Conservation (phyloP, 2,888 invertebrate species). For the Drosophila setosimentum region DNA sequence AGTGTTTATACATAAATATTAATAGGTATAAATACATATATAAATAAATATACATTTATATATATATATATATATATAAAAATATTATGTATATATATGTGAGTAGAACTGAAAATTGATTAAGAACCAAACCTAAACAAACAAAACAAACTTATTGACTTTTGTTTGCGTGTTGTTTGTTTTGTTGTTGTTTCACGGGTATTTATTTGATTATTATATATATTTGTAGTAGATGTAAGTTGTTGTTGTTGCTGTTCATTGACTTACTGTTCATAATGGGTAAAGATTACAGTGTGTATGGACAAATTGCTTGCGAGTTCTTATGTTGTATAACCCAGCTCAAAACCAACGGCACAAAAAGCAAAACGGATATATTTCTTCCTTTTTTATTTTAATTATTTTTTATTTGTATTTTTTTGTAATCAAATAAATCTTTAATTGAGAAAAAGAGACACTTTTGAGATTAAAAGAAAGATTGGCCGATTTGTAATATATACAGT, state of each 20-base stretch:
- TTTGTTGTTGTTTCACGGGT: slow-evolving; percentile 31
- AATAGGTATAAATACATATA: slow-evolving; percentile 26
- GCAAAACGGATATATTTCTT: slow-evolving; percentile 57
- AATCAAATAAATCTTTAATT: slow-evolving; percentile 40
- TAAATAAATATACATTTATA: slow-evolving; percentile 33
- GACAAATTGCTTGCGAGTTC: slow-evolving; percentile 18
- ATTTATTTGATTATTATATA: slow-evolving; percentile 8
- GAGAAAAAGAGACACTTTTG: slow-evolving; percentile 25
- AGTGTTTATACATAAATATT: slow-evolving; percentile 50
- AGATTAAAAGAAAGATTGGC: slow-evolving; percentile 20
- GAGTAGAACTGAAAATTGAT: slow-evolving; percentile 54
- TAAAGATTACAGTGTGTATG: slow-evolving; percentile 18
- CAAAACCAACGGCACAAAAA: slow-evolving; percentile 80
- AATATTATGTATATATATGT: slow-evolving; percentile 30
- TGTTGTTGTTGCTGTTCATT: slow-evolving; percentile 27
- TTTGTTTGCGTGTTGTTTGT: slow-evolving; percentile 58
- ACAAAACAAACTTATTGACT: slow-evolving; percentile 61
- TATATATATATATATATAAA: slow-evolving; percentile 36
- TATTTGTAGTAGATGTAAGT: slow-evolving; percentile 18
- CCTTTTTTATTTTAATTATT: not conserved
- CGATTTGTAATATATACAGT: slow-evolving; percentile 51
- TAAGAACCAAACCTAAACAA: slow-evolving; percentile 57
- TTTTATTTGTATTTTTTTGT: slow-evolving; percentile 1
- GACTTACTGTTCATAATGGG: slow-evolving; percentile 52
- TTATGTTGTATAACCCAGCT: slow-evolving; percentile 77